Conservation (phyloP, 2,797 vertebrate species). For the Sebastes hubbsi region DNA sequence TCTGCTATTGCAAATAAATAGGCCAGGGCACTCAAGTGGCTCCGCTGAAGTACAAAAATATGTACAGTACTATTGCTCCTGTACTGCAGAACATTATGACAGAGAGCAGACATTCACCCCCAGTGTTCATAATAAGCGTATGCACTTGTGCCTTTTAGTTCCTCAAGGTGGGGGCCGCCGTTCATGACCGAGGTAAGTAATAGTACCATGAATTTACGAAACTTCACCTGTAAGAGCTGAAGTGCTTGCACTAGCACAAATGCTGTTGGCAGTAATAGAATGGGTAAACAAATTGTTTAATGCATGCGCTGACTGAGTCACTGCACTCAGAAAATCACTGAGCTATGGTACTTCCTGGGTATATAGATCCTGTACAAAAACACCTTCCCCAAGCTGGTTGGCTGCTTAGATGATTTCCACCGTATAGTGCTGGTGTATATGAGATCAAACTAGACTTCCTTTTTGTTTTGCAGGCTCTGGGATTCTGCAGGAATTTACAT, state of each 20-base stretch:
- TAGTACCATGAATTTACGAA: slow-evolving; percentile 41
- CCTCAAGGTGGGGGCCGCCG: background rate
- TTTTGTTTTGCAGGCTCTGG: background rate
- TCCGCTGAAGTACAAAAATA: slow-evolving; percentile 23
- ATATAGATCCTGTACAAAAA: background rate
- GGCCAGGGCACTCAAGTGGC: slow-evolving; percentile 34
- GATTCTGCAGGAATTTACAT: slow-evolving; percentile 14
- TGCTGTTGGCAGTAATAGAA: slow-evolving; percentile 44
- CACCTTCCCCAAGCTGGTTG: background rate
- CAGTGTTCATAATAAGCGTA: slow-evolving; percentile 10
- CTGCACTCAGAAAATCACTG: slow-evolving; percentile 46
- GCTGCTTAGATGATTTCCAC: slow-evolving; percentile 7
- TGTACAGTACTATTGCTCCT: background rate
- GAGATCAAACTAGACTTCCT: slow-evolving; percentile 7
- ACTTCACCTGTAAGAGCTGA: slow-evolving; percentile 37
- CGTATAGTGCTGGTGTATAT: background rate
- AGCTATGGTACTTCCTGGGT: slow-evolving; percentile 23
- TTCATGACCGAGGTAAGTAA: slow-evolving; percentile 21
- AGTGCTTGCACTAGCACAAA: slow-evolving; percentile 48
- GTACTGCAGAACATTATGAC: slow-evolving; percentile 5
- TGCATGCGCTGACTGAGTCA: slow-evolving; percentile 36
- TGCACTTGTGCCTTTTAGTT: slow-evolving; percentile 9
- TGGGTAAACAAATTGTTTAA: slow-evolving; percentile 60
- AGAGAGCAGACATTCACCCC: slow-evolving; percentile 20
- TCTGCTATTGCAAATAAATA: slow-evolving; percentile 59